Base-by-base conservation (phyloP, 2,888 invertebrate species). In the Diabrotica balteata region DNA sequence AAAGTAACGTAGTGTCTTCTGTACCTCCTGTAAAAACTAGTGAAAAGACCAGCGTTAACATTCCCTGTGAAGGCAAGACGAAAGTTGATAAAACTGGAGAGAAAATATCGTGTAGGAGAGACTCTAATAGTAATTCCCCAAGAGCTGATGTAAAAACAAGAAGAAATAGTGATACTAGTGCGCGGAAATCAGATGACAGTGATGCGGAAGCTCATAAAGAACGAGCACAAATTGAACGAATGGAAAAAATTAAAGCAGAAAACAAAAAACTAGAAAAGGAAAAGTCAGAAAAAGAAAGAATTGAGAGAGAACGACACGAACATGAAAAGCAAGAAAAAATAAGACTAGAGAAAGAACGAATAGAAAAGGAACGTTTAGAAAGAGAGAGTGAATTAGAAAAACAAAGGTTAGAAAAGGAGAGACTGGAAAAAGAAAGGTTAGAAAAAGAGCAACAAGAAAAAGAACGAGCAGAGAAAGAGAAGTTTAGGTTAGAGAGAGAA, bases 281-380 rank as follows among this genome's bases (percentile, higher is more conserved):
- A 68, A 79, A 72, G 73, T 59, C 75, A 58, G 84, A 83, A 73
- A 78, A 77, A 71, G 82, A 83, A 64, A 79, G 80, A 45, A 71
- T 82, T 32, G 84, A 85, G 60, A 81, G 80, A 49, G 81, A 81
- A 67, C 77, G 75, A 66, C 75, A 76, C 67, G 81, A 81, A 74
- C 75, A 80, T 68, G 82, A 83, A 67, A 83, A 85, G 43, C 78
- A 77, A 51, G 85, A 86, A 72, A 85, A 84, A 78, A 81, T 85
- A 73, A 84, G 79, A 63, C 81, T 75, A 22, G 77, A 79, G 72
- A 75, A 73, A 53, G 86, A 86, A 47, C 81, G 81, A 68, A 53
- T 70, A 11, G 77, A 78, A 67, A 76, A 74, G 83, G 63, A 86
- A 82, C 73, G 74, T 72, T 9, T 85, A 82, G 83, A 83, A 71